Percentiles rank a stretch among this genome's conserved stretches.
phyloP scores from a whole-genome alignment of 2,888 invertebrate species.

The Ischnus inquisitorius region DNA sequence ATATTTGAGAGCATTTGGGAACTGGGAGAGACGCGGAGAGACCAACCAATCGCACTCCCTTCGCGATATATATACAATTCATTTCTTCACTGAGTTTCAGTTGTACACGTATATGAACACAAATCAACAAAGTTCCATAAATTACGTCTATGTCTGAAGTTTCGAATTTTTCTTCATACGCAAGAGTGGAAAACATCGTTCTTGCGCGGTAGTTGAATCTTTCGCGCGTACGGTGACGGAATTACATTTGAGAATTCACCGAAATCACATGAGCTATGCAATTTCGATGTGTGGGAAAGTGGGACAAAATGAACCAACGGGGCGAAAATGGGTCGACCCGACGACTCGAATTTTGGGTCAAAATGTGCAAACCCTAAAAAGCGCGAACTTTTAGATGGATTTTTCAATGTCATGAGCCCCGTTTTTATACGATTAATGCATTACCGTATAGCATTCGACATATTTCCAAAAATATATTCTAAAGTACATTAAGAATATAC shows the following conservation, averaged over 20 bases:
- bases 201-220: slow-evolving; percentile 1
- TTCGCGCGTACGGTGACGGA: neutral
- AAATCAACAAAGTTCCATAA: slow-evolving; percentile 52
- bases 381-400: too few relatives aligned
- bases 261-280: too few relatives aligned
- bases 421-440: too few relatives aligned
- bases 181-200: slow-evolving; percentile 20
- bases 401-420: too few relatives aligned
- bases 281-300: too few relatives aligned
- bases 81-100: neutral
- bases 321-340: too few relatives aligned
- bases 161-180: slow-evolving; percentile 29
- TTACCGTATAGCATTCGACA: too few relatives aligned
- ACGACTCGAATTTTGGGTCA: too few relatives aligned
- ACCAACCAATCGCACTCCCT: neutral
- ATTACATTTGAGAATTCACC: neutral
- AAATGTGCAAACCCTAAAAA: too few relatives aligned
- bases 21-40: neutral
- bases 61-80: neutral
- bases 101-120: neutral
- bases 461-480: too few relatives aligned
- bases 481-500: too few relatives aligned
- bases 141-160: slow-evolving; percentile 43
- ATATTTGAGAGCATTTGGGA: neutral
- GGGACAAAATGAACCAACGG: too few relatives aligned